Evolutionary conservation across 1,140 invertebrate species (phyloP).

Genomic region (Penaeus indicus): DNA sequence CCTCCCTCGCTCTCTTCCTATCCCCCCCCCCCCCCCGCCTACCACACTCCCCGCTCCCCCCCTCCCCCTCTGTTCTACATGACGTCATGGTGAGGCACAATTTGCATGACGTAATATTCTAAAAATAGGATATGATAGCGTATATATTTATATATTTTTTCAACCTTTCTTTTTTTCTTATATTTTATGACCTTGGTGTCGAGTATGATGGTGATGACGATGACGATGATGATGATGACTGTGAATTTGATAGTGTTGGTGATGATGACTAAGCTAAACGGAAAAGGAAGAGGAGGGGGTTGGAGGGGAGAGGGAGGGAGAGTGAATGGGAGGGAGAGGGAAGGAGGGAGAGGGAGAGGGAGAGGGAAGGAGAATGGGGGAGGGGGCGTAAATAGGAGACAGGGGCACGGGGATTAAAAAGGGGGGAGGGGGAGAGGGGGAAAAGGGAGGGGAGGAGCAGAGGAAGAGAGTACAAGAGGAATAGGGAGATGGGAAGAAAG

Average conservation of each 20-base stretch:
- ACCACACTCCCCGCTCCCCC: constrained; percentile 1
- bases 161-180: too few relatives aligned
- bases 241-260: neutral
- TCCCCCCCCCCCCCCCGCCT: neutral
- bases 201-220: too few relatives aligned
- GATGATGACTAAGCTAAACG: neutral
- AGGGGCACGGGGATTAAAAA: too few relatives aligned
- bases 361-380: constrained; percentile 22
- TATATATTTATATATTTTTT: too few relatives aligned
- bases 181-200: too few relatives aligned
- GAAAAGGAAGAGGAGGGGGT: neutral
- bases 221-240: too few relatives aligned
- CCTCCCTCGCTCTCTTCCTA: neutral
- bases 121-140: too few relatives aligned
- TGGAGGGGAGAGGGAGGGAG: neutral
- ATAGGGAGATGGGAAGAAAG: too few relatives aligned
- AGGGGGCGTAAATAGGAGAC: too few relatives aligned
- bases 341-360: neutral
- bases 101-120: too few relatives aligned
- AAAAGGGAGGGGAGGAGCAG: neutral
- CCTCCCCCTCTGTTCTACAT: neutral
- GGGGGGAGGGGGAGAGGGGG: constrained; percentile 13
- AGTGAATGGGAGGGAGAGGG: neutral
- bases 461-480: too few relatives aligned
- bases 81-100: too few relatives aligned